These are phyloP conservation scores for Periparus ater DNA, from an alignment of 2,797 vertebrate genomes.

Conservation along the genomic window DNA sequence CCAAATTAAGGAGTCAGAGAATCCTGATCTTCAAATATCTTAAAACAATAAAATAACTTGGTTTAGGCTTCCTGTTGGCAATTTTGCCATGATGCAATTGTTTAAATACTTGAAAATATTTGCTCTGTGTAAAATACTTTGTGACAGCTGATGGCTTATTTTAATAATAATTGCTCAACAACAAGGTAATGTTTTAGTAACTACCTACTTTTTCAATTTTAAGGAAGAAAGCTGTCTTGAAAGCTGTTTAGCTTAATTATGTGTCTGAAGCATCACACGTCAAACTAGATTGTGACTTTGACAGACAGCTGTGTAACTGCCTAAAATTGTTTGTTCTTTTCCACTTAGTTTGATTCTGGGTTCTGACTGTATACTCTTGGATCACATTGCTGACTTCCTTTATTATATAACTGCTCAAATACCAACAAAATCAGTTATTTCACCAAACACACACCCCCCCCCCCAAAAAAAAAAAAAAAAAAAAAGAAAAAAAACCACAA, in stretches of 20 bases:
- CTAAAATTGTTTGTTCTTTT: background rate
- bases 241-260: slow-evolving; percentile 16
- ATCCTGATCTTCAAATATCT: background rate
- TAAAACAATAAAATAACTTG: background rate
- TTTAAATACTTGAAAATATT: slow-evolving; percentile 28
- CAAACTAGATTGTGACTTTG: background rate
- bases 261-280: background rate
- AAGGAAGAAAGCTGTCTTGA: background rate
- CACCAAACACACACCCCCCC: fast-evolving
- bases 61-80: background rate
- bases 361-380: background rate
- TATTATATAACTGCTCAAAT: background rate
- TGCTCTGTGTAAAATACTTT: background rate
- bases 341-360: background rate
- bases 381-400: background rate
- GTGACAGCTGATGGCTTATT: slow-evolving; percentile 20
- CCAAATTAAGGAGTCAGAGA: background rate
- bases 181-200: background rate
- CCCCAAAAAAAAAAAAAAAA: too few species aligned
- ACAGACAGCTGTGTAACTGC: background rate
- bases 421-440: background rate
- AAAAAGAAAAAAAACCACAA: background rate
- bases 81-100: background rate
- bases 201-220: background rate
- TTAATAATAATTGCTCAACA: slow-evolving; percentile 14